Percentiles rank a stretch among this genome's conserved stretches.
Evolutionary conservation across 2,113 vertebrate genomes (phyloP).

Genomic region (Actenoides lindsayi): DNA sequence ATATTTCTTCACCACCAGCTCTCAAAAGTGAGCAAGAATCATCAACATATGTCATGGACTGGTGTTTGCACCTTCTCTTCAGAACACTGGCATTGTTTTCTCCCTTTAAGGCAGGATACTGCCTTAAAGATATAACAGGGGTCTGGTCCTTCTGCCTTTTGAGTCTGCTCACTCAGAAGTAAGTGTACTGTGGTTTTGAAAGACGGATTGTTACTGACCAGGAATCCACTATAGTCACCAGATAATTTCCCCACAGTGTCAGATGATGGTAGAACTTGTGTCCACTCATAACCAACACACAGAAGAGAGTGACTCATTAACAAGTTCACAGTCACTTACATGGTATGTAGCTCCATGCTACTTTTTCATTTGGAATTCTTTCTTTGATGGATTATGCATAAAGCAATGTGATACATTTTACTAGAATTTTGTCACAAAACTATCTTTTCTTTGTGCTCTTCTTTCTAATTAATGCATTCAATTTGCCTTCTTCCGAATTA

Average conservation of each 20-base stretch:
- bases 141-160: not conserved
- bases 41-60: not conserved
- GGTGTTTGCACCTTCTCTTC: not conserved
- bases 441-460: not conserved
- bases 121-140: not conserved
- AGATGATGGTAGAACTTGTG: not conserved
- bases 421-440: not conserved
- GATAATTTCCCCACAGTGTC: not conserved
- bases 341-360: not conserved
- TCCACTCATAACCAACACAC: not conserved
- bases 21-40: not conserved
- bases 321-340: not conserved
- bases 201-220: not conserved
- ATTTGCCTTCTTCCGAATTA: not conserved
- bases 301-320: not conserved
- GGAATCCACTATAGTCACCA: not conserved
- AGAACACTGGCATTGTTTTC: not conserved
- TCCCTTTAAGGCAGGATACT: not conserved
- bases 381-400: not conserved
- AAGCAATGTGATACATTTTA: not conserved
- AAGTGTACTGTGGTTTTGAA: not conserved
- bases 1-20: not conserved
- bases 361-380: not conserved
- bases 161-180: not conserved
- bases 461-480: not conserved